Conservation (phyloP, 2,113 vertebrate species). For the Dasypus novemcinctus region DNA sequence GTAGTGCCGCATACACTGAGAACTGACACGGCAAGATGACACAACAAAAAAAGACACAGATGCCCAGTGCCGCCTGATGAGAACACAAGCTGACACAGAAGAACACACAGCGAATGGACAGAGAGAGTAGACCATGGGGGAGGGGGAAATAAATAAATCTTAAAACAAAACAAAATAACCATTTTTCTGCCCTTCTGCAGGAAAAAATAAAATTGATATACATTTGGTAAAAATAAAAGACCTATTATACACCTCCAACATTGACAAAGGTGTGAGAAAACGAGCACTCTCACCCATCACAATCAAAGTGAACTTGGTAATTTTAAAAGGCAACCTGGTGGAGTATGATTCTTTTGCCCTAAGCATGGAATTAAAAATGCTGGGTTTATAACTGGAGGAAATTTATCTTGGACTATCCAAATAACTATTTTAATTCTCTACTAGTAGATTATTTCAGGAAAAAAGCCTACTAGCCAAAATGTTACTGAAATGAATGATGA, state of each 20-base stretch:
- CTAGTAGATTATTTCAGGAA: neutral
- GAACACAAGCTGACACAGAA: too few relatives aligned
- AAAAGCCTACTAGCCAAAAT: neutral
- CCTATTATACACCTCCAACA: neutral
- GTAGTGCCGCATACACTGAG: too few relatives aligned
- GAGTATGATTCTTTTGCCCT: neutral
- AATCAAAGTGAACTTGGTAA: neutral
- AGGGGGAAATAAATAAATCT: too few relatives aligned
- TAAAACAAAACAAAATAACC: too few relatives aligned
- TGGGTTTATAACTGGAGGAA: neutral
- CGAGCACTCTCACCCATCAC: neutral
- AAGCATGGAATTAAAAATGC: neutral
- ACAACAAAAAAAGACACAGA: too few relatives aligned
- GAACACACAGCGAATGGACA: too few relatives aligned
- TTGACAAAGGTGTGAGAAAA: neutral
- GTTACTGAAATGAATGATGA: neutral
- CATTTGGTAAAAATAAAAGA: constrained; percentile 8
- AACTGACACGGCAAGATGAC: too few relatives aligned
- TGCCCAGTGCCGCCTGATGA: too few relatives aligned
- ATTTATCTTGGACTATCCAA: neutral
- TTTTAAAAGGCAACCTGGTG: constrained; percentile 30
- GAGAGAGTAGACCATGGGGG: too few relatives aligned
- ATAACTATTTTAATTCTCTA: neutral
- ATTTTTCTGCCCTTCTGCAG: neutral
- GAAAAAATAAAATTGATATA: neutral